A percentile compares a stretch with the other conserved stretches of the same genome.
These are phyloP conservation scores for Drosophila asahinai DNA, from an alignment of 1,140 invertebrate species.

Conservation along the genomic window DNA sequence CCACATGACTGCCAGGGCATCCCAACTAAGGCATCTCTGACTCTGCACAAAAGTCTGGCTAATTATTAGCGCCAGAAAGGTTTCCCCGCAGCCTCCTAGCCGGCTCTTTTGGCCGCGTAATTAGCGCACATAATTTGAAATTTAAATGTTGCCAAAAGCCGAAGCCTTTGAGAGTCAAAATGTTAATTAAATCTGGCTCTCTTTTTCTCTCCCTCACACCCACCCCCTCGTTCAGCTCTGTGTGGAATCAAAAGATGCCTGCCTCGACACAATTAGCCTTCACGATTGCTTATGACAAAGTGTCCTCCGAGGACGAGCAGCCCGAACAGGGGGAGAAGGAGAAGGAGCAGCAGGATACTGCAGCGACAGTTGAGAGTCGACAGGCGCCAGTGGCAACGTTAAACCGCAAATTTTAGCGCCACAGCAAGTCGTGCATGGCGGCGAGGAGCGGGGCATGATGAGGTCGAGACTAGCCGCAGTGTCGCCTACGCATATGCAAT, in stretches of 20 bases:
- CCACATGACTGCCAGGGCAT: conserved; percentile 13
- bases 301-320: conserved; percentile 26
- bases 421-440: conserved; percentile 69
- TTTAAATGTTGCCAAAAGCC: conserved; percentile 81
- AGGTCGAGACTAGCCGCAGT: conserved; percentile 55
- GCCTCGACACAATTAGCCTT: conserved; percentile 70
- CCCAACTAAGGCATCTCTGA: conserved; percentile 52
- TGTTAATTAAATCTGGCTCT: conserved; percentile 80
- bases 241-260: conserved; percentile 50
- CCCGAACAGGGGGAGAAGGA: conserved; percentile 10
- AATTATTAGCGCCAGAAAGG: conserved; percentile 72
- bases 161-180: conserved; percentile 79
- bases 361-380: conserved; percentile 41
- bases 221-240: background rate
- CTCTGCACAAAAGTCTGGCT: conserved; percentile 67
- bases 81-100: conserved; percentile 29
- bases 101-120: conserved; percentile 54
- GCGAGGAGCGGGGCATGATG: conserved; percentile 16
- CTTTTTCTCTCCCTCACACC: conserved; percentile 9
- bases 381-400: conserved; percentile 73
- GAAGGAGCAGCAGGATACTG: conserved; percentile 16
- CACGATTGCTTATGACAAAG: conserved; percentile 71
- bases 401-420: conserved; percentile 83
- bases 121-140: conserved; percentile 83
- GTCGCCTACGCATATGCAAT: conserved; percentile 80